Conservation (phyloP, 1,140 invertebrate genomes). For the Drosophila melanica region DNA sequence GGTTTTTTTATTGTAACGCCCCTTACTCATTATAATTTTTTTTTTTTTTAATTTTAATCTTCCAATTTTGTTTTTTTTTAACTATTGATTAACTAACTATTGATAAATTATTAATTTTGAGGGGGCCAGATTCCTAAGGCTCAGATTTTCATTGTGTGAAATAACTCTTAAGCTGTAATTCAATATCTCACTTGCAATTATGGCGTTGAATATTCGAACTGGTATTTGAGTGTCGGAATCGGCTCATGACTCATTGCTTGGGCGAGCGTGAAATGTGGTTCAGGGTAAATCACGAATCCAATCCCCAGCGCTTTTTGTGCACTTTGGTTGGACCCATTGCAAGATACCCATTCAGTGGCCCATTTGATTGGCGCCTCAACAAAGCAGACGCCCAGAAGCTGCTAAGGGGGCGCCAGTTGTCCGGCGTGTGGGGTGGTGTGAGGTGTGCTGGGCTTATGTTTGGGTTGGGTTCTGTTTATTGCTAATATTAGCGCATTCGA, state of each 20-base stretch:
- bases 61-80: no score
- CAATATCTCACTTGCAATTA: not conserved
- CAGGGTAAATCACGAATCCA: slow-evolving; percentile 36
- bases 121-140: no score
- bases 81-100: no score
- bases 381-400: not conserved
- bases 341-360: no score
- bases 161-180: not conserved
- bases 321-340: not conserved
- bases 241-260: slow-evolving; percentile 8
- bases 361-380: not conserved
- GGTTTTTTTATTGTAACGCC: no score
- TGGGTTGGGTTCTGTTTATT: slow-evolving; percentile 1
- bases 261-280: slow-evolving; percentile 15
- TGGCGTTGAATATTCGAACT: not conserved
- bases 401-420: not conserved
- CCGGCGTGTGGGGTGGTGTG: not conserved
- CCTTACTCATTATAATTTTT: no score
- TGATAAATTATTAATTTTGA: no score
- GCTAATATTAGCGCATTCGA: slow-evolving; percentile 11
- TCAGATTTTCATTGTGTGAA: not conserved
- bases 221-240: not conserved
- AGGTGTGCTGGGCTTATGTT: not conserved
- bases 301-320: slow-evolving; percentile 6
- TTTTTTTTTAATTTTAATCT: no score